A percentile compares a stretch with the other conserved stretches of the same genome.
These are phyloP conservation scores for Spodoptera exigua DNA, from an alignment of 2,888 invertebrate genomes.

Conservation along the genomic window DNA sequence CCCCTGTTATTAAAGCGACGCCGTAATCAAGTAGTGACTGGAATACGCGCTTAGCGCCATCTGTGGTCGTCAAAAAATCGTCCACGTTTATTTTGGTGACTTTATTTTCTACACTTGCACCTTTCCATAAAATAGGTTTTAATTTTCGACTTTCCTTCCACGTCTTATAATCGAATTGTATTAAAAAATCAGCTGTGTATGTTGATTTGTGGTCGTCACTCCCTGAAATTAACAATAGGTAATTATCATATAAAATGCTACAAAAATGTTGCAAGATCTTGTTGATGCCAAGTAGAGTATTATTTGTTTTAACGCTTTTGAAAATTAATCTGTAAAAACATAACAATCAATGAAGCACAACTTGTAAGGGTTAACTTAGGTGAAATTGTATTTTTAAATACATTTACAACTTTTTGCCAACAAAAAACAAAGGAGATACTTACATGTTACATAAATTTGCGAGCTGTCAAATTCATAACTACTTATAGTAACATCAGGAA, in stretches of 20 bases:
- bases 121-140: slow-evolving; percentile 84
- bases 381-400: too few relatives aligned
- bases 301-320: too few relatives aligned
- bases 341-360: too few relatives aligned
- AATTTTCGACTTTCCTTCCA: slow-evolving; percentile 74
- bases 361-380: too few relatives aligned
- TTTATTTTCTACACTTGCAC: slow-evolving; percentile 72
- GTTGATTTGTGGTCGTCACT: slow-evolving; percentile 88
- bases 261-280: too few relatives aligned
- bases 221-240: slow-evolving; percentile 84
- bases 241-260: too few relatives aligned
- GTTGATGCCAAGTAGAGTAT: too few relatives aligned
- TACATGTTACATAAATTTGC: slow-evolving; percentile 86
- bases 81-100: slow-evolving; percentile 78
- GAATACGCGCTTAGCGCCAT: slow-evolving; percentile 82
- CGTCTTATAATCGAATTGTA: slow-evolving; percentile 71
- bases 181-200: slow-evolving; percentile 85
- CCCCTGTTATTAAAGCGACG: slow-evolving; percentile 84
- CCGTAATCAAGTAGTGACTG: slow-evolving; percentile 87
- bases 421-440: slow-evolving; percentile 66
- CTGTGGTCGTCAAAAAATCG: slow-evolving; percentile 82
- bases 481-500: slow-evolving; percentile 83
- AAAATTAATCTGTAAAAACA: too few relatives aligned
- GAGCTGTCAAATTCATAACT: slow-evolving; percentile 68
- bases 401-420: background rate